A percentile compares a stretch with the other conserved stretches of the same genome.
phyloP scores from a whole-genome alignment of 2,888 invertebrate species.

The Tenodera sinensis region DNA sequence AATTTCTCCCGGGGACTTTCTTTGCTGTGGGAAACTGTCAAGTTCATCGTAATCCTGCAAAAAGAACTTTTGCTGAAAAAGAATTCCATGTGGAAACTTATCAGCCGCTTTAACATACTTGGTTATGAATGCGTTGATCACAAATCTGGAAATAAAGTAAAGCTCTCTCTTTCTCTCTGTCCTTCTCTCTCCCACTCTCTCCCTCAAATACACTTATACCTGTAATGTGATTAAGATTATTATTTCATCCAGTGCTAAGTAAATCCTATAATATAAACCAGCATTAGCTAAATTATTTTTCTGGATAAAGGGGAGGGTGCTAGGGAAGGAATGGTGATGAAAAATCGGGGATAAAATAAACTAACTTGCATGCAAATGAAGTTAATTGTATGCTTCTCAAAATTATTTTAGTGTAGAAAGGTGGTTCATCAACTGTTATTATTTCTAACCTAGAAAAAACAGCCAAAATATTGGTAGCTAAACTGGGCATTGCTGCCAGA shows the following conservation, averaged over 20 bases:
- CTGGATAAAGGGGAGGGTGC: neutral
- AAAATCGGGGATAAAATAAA: neutral
- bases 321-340: neutral
- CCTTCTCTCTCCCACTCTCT: neutral
- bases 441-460: neutral
- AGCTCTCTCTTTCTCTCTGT: neutral
- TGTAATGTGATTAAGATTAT: too few species aligned
- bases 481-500: too few species aligned
- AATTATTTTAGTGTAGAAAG: neutral
- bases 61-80: too few species aligned
- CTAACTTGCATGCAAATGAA: neutral
- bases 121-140: too few species aligned
- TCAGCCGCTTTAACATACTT: too few species aligned
- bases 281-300: neutral
- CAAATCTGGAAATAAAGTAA: neutral
- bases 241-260: neutral
- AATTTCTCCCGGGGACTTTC: too few species aligned
- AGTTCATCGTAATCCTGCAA: too few species aligned
- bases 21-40: too few species aligned
- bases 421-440: neutral
- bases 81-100: too few species aligned
- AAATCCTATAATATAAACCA: neutral
- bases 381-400: neutral
- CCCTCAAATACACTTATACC: neutral
- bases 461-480: too few species aligned